Base-by-base conservation (phyloP, 2,113 vertebrate species). In the Epinephelus moara region DNA sequence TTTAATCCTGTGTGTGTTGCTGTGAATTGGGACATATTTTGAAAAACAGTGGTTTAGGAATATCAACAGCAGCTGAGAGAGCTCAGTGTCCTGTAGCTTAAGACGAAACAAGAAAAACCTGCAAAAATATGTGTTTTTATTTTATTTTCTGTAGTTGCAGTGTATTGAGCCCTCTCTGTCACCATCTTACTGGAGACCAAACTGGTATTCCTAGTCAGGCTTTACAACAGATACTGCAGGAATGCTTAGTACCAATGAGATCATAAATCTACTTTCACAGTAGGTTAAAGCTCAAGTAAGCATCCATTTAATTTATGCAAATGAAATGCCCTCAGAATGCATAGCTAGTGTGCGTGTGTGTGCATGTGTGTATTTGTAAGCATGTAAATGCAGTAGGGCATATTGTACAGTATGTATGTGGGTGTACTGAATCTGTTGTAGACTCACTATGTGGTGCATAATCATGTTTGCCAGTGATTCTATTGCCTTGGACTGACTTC, bases 341-440 rank as follows among this genome's bases (percentile, higher is more conserved):
- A 30, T 55, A 60, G 30, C 3, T 3, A 33, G 1, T 81, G 3
- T 59, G 10, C 5, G 18, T 63, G 7, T 19, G 56, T 45, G 59
- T 33, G 27, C 19, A 1, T 30, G 17, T 70, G 13, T 23, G 21
- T 27, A 14, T 27, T 14, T 67, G 40, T 12, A n/a, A 6, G 42
- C 27, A 25, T 45, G 13, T 4, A 25, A 37, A 74, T 52, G 42
- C 56, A 66, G 11, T 52, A 42, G 56, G 70, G 52, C 40, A 25
- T 80, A 40, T 2, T 67, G 6, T 52, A 67, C 11, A 45, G 42
- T 67, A 66, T 70, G 72, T 37, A 45, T 66, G 60, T 70, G 64
- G 33, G 33, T 14, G 10, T 57, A 85, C 33, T 85, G 45, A 70
- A 25, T 57, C 40, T 62, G n/a, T 52, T 56, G 69, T 18, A 50